Base-by-base conservation (phyloP, 1,140 invertebrate genomes). In the Camponotus pennsylvanicus region DNA sequence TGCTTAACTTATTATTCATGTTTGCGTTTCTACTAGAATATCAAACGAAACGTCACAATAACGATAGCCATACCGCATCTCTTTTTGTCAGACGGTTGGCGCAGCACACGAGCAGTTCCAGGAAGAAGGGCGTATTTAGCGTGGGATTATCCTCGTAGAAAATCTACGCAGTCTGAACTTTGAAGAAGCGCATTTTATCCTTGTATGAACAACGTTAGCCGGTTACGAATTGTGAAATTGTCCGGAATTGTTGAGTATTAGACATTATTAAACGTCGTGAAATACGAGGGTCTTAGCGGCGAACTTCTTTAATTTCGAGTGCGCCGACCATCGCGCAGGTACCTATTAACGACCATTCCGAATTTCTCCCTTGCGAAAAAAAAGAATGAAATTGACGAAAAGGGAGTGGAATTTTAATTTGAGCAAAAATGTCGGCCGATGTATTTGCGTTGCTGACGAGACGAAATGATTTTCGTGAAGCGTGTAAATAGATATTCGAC, bases 231-330 rank as follows among this genome's bases (percentile, higher is more conserved):
- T 55, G 49, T 52, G 32, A 49, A 49, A 86, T 45, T 63, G 42
- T 85, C 40, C 49, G 82, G 27, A 40, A 42, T 67, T 63, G 69
- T 37, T 42, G 61, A 84, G 49, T 37, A 52, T 52, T 49, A 61
- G 49, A 27, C 55, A 45, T 87, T 85, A 87, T 87, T 63, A 77
- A 82, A 76, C 63, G 27, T 40, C 70, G 66, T 83, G 78, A 86
- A 86, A 80, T 21, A 64, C 63, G 63, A 75, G 79, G 69, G 78
- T 71, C 69, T 82, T 52, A 83, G 78, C 37, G 59, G 34, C 49
- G 57, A 37, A 5, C 86, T 87, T 87, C 86, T 87, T 85, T 87
- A 87, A 87, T 87, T 87, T 87, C 57, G 83, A 32, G 55, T 87
- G 71, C 49, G 86, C 83, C 86, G 86, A 85, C 86, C 73, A 52